Percentiles rank a stretch among this genome's conserved stretches.
Conservation (phyloP, 2,888 invertebrate species). For the Archips xylosteana region DNA sequence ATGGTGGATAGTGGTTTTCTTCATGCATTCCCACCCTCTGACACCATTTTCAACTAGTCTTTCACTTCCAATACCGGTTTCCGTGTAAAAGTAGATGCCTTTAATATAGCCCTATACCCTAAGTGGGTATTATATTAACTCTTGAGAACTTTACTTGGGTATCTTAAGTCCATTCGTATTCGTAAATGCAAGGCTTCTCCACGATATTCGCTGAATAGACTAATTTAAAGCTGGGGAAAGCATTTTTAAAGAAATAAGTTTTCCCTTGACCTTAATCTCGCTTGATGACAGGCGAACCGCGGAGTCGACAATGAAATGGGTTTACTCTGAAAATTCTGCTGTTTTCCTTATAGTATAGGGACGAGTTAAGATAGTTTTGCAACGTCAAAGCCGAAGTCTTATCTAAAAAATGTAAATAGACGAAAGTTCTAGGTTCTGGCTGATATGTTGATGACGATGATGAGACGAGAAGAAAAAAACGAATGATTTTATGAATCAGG, state of each 20-base stretch:
- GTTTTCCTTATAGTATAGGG: neutral
- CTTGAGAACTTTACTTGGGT: neutral
- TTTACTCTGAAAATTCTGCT: neutral
- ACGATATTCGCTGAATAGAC: neutral
- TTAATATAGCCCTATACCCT: neutral
- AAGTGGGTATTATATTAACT: no score
- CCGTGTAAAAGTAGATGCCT: neutral
- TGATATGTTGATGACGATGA: no score
- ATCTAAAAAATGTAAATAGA: neutral
- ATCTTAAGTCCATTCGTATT: neutral
- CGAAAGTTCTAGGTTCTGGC: no score
- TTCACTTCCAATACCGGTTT: conserved; percentile 28
- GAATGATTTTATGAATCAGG: neutral
- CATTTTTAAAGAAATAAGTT: neutral
- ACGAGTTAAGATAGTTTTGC: neutral
- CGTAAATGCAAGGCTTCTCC: neutral
- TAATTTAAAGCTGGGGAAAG: neutral
- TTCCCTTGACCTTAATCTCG: conserved; percentile 4
- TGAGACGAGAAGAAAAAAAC: neutral
- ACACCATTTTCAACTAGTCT: conserved; percentile 9
- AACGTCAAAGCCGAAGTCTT: neutral
- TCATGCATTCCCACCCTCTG: neutral
- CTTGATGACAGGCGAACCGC: neutral
- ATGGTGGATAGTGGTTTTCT: neutral
- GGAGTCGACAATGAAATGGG: neutral